Percentiles rank a stretch among this genome's conserved stretches.
phyloP scores from a whole-genome alignment of 1,140 invertebrate genomes.

The Triops cancriformis region DNA sequence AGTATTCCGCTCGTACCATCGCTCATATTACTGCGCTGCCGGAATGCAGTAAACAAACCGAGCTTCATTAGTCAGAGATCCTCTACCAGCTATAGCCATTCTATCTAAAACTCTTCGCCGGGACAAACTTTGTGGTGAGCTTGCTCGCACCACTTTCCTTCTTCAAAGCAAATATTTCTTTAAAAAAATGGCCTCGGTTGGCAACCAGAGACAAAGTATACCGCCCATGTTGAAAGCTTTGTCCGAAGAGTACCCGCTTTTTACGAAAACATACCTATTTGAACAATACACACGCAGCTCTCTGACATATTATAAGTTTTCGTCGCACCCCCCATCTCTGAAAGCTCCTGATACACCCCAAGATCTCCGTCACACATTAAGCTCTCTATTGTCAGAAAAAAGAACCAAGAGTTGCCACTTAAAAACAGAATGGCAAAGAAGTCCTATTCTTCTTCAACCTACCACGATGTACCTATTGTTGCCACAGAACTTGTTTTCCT shows the following conservation, averaged over 20 bases:
- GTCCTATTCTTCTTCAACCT: not conserved
- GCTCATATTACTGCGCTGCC: not conserved
- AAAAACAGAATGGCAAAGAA: not conserved
- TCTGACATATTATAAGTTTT: not conserved
- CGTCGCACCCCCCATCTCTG: not conserved
- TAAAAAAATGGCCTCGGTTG: too few relatives aligned
- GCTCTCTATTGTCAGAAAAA: not conserved
- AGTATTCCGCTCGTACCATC: not conserved
- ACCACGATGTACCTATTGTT: not conserved
- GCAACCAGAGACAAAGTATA: too few relatives aligned
- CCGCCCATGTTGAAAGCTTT: too few relatives aligned
- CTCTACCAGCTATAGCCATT: not conserved
- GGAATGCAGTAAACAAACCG: not conserved
- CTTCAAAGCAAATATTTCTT: too few relatives aligned
- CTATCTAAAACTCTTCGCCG: not conserved
- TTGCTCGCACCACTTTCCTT: too few relatives aligned
- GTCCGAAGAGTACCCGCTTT: too few relatives aligned
- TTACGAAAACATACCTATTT: not conserved
- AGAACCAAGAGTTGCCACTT: not conserved
- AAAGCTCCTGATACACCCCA: not conserved
- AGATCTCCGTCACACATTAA: not conserved
- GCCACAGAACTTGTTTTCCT: not conserved
- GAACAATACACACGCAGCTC: not conserved
- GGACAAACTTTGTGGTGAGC: too few relatives aligned
- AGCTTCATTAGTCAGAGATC: not conserved